These are phyloP conservation scores for Ceratosolen fusciceps DNA, from an alignment of 1,140 invertebrate species.

Conservation along the genomic window DNA sequence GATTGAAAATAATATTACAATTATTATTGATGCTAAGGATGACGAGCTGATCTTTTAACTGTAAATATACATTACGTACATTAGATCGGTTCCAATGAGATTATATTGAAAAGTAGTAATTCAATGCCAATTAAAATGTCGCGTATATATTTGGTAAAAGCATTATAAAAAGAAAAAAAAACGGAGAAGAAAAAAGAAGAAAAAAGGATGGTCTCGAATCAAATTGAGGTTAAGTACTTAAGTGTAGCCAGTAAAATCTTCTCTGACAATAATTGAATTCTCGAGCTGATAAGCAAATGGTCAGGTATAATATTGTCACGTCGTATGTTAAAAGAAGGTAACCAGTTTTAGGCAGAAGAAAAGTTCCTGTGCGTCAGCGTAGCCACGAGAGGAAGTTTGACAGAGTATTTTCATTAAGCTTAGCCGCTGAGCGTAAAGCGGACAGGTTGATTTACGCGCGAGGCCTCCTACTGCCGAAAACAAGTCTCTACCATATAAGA, in stretches of 20 bases:
- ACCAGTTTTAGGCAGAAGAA: too few species aligned
- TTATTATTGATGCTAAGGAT: too few species aligned
- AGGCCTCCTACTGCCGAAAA: background rate
- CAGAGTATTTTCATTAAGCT: background rate
- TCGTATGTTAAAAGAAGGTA: background rate
- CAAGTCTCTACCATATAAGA: background rate
- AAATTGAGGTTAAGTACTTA: background rate
- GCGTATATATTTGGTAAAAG: too few species aligned
- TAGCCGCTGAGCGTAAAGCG: background rate
- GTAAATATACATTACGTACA: too few species aligned
- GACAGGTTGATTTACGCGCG: slow-evolving; percentile 2
- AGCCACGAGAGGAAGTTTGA: background rate
- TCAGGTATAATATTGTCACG: background rate
- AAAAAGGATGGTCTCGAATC: background rate
- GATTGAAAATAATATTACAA: too few species aligned
- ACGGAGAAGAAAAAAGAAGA: too few species aligned
- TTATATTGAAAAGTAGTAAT: too few species aligned
- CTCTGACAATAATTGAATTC: background rate
- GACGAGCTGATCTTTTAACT: too few species aligned
- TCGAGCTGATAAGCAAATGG: background rate
- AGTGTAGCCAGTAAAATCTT: background rate
- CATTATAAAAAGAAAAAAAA: too few species aligned
- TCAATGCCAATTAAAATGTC: too few species aligned
- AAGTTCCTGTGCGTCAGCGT: background rate
- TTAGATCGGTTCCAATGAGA: too few species aligned